Percentiles rank a stretch among this genome's conserved stretches.
Evolutionary conservation across 2,113 vertebrate genomes (phyloP).

Genomic region (Spizaetus ornatus): DNA sequence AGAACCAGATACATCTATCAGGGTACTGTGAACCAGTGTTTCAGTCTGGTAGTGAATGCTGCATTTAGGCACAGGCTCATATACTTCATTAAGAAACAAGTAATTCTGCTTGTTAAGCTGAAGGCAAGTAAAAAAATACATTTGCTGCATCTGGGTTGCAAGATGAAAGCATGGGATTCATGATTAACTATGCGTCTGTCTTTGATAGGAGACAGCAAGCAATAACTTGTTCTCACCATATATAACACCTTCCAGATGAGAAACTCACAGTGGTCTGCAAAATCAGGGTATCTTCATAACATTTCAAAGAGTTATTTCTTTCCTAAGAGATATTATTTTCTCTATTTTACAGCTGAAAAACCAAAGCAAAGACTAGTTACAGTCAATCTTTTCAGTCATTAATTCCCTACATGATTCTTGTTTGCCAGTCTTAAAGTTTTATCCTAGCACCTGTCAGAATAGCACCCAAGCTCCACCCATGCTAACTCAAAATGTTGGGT

Average conservation of each 20-base stretch:
- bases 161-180: neutral
- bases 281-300: neutral
- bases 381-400: neutral
- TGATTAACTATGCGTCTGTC: conserved; percentile 25
- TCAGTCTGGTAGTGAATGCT: neutral
- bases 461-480: neutral
- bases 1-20: neutral
- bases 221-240: conserved; percentile 2
- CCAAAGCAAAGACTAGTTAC: neutral
- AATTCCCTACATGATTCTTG: neutral
- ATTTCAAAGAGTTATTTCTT: neutral
- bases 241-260: neutral
- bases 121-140: conserved; percentile 18
- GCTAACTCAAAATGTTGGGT: neutral
- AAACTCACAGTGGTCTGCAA: neutral
- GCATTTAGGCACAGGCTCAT: neutral
- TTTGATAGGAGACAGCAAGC: conserved; percentile 21
- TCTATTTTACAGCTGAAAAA: neutral
- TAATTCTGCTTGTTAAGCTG: neutral
- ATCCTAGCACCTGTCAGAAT: neutral
- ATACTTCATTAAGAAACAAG: neutral
- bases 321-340: neutral
- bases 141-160: neutral
- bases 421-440: neutral
- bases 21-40: neutral